phyloP scores from a whole-genome alignment of 2,797 vertebrate genomes.

The Mionectes olivaceus region DNA sequence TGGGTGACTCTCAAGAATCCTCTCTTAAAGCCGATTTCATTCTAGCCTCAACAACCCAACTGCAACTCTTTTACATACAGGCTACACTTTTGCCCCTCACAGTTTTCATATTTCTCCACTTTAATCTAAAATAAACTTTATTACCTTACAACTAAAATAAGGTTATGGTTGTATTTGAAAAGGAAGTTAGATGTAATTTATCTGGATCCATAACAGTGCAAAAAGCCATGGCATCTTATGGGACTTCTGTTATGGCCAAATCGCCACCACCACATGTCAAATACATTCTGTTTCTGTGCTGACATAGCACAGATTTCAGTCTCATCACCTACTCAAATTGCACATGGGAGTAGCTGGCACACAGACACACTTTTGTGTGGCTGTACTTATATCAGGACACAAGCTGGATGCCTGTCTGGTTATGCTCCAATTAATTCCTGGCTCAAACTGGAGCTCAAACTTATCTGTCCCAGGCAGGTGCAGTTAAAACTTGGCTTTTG shows the following conservation, averaged over 20 bases:
- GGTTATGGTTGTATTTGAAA: neutral
- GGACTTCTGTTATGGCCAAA: neutral
- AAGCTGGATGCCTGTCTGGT: neutral
- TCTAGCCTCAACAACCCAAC: neutral
- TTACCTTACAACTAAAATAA: neutral
- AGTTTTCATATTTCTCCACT: neutral
- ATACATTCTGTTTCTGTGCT: neutral
- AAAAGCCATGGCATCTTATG: neutral
- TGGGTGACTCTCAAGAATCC: neutral
- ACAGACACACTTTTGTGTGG: neutral
- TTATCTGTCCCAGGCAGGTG: neutral
- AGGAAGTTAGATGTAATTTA: neutral
- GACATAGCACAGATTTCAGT: neutral
- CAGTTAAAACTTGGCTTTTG: neutral
- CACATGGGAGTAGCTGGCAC: neutral
- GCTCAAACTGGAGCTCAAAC: neutral
- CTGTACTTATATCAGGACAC: neutral
- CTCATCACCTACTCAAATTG: neutral
- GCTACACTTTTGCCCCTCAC: accelerated
- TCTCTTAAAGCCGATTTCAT: neutral
- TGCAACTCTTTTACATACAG: neutral
- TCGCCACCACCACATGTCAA: neutral
- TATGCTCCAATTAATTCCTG: neutral
- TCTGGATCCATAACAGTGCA: neutral
- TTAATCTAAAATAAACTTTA: neutral